These are phyloP conservation scores for Budorcas taxicolor DNA, from an alignment of 2,113 vertebrate genomes.

Conservation along the genomic window DNA sequence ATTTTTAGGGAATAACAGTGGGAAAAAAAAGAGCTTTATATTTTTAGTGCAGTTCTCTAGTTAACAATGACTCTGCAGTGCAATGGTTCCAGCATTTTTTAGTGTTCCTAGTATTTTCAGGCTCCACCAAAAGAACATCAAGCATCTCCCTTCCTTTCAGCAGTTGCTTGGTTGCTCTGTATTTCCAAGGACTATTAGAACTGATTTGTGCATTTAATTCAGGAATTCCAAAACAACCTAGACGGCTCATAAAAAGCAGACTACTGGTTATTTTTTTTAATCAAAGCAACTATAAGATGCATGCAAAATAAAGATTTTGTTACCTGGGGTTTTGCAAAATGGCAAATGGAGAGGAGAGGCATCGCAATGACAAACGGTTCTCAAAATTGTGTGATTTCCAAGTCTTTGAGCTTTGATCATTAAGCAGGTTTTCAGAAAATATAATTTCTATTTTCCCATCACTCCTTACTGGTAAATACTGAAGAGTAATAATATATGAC, in stretches of 20 bases:
- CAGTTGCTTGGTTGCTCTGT: background rate
- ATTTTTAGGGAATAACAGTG: background rate
- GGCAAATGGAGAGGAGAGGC: background rate
- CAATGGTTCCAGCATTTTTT: background rate
- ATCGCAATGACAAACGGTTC: background rate
- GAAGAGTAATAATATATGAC: background rate
- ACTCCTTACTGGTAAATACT: background rate
- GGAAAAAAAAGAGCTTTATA: background rate
- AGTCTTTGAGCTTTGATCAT: background rate
- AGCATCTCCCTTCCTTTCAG: background rate
- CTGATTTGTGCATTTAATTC: background rate
- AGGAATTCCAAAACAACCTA: conserved; percentile 27
- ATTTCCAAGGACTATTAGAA: conserved; percentile 25
- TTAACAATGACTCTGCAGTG: background rate
- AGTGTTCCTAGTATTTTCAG: background rate
- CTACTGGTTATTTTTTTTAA: background rate
- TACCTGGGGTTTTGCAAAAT: background rate
- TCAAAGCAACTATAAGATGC: background rate
- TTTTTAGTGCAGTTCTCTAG: background rate
- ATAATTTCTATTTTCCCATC: background rate
- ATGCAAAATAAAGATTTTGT: background rate
- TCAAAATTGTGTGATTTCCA: background rate
- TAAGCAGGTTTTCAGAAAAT: background rate
- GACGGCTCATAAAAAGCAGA: background rate
- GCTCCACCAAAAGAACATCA: background rate